Conservation (phyloP, 35 echinoderm and acorn worm genomes). For the Lytechinus pictus region DNA sequence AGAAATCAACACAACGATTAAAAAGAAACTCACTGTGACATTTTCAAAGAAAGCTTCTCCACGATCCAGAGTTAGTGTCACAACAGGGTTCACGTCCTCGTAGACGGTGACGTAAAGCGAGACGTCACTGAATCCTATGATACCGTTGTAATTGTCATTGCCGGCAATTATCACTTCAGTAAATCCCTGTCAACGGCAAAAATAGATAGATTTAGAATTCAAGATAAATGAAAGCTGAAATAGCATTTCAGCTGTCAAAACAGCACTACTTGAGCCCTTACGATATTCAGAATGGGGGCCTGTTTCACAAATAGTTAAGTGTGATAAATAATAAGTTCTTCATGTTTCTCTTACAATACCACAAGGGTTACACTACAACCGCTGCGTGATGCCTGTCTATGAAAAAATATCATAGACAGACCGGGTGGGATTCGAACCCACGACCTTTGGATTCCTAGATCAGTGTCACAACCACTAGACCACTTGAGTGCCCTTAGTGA, state of each 20-base stretch:
- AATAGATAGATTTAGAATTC: neutral
- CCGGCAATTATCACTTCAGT: constrained; percentile 75
- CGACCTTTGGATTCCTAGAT: too few relatives aligned
- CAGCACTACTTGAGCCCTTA: too few relatives aligned
- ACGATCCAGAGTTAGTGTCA: constrained; percentile 70
- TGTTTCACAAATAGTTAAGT: too few relatives aligned
- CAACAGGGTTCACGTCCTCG: constrained; percentile 74
- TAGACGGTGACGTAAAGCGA: constrained; percentile 68
- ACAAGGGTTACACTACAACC: too few relatives aligned
- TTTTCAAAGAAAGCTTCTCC: constrained; percentile 93
- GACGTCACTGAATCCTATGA: constrained; percentile 72
- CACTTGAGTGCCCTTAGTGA: too few relatives aligned
- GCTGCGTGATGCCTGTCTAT: too few relatives aligned
- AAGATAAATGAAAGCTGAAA: neutral
- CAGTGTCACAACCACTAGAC: too few relatives aligned
- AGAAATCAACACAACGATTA: neutral
- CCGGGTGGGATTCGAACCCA: too few relatives aligned
- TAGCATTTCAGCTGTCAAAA: neutral
- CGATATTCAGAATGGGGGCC: too few relatives aligned
- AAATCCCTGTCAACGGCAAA: constrained; percentile 65
- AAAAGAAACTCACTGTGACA: constrained; percentile 74
- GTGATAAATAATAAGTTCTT: too few relatives aligned
- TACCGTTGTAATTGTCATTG: constrained; percentile 94
- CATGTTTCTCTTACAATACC: too few relatives aligned
- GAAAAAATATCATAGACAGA: too few relatives aligned